Percentiles rank a stretch among this genome's conserved stretches.
Evolutionary conservation across 2,888 invertebrate genomes (phyloP).

Genomic region (Andrena bicolor): DNA sequence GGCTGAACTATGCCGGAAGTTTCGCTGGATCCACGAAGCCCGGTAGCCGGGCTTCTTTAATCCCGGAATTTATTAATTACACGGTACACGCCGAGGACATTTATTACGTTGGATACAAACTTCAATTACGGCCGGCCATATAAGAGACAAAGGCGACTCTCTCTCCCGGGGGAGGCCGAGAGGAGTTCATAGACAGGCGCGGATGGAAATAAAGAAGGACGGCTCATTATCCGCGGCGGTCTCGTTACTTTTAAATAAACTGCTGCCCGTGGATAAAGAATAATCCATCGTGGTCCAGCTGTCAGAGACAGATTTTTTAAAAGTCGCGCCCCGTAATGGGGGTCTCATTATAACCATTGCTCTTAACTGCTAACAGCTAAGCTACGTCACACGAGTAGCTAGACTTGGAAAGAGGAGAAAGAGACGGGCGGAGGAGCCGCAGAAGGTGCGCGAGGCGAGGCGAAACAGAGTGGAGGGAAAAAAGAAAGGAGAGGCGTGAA

Average conservation of each 20-base stretch:
- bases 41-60: conserved; percentile 48
- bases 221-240: conserved; percentile 65
- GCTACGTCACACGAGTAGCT: conserved; percentile 58
- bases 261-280: conserved; percentile 73
- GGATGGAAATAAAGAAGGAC: conserved; percentile 55
- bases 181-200: conserved; percentile 36
- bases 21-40: conserved; percentile 17
- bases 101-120: conserved; percentile 57
- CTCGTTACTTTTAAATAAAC: conserved; percentile 69
- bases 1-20: conserved; percentile 27
- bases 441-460: not conserved
- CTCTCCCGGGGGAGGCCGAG: conserved; percentile 35
- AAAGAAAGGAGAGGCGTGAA: not conserved
- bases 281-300: conserved; percentile 74
- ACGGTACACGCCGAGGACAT: conserved; percentile 54
- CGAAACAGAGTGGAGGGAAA: not conserved
- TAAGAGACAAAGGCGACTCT: conserved; percentile 51
- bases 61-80: conserved; percentile 62
- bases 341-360: conserved; percentile 79
- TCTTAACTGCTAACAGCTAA: conserved; percentile 74
- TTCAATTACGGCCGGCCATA: conserved; percentile 64
- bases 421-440: not conserved
- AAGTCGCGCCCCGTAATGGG: conserved; percentile 77
- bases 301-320: conserved; percentile 77
- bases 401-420: conserved; percentile 6